Base-by-base conservation (phyloP, 2,113 vertebrate species). In the Alethe castanea region DNA sequence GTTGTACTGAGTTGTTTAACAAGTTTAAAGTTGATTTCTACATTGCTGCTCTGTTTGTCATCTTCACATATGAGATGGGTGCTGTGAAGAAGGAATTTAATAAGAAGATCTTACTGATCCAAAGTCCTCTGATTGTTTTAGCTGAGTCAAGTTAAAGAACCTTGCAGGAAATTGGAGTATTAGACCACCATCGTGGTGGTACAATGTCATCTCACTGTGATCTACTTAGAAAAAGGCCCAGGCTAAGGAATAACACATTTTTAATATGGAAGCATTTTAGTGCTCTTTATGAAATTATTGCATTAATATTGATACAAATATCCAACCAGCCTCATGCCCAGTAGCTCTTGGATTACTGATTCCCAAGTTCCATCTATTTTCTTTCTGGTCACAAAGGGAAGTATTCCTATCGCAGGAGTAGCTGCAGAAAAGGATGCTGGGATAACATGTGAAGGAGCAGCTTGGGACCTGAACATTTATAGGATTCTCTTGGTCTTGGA, bases 221-320 rank as follows among this genome's bases (percentile, higher is more conserved):
- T 14, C 20, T 33, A 14, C 50, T 71, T 24, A 31, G 50, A 65
- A 19, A 15, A 72, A 74, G 74, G 17, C 11, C 42, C 19, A 40
- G 10, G 8, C 6, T 57, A 57, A 77, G 33, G 4, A 47, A 31
- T 40, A 65, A n/a, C 0, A 5, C 2, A 1, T 11, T 22, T 81
- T 77, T 81, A n/a, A 14, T 67, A 59, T 28, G 47, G 9, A 35
- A 62, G 2, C 31, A 8, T 25, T 88, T 53, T 28, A 54, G 24
- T 86, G 19, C 56, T 90, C 25, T 93, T 78, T 4, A 14, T 42
- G 1, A 73, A 74, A 23, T 53, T 84, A 12, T 10, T 84, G n/a
- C 40, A 11, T 70, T 83, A 25, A 19, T 33, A 67, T 6, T n/a
- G 8, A 2, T 62, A 17, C 14, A 64, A 73, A 42, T 76, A 59